Evolutionary conservation across 2,797 vertebrate genomes (phyloP).

Genomic region (Nannoperca obscura): DNA sequence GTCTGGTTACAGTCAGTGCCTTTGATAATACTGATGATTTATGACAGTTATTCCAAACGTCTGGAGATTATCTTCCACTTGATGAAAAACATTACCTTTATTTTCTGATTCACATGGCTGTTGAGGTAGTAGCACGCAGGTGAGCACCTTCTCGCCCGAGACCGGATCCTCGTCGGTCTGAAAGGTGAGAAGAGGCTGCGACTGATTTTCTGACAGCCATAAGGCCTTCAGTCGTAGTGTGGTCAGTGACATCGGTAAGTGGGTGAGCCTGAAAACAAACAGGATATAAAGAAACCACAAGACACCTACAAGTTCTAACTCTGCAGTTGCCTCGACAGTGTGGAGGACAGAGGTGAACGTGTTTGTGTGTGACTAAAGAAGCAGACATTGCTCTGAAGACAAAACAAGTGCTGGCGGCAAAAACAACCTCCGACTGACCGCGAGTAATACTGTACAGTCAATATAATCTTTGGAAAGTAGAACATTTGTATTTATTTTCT

Average conservation of each 20-base stretch:
- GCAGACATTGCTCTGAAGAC: constrained; percentile 33
- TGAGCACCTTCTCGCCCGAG: constrained; percentile 95
- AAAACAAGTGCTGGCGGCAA: constrained; percentile 35
- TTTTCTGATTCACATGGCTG: constrained; percentile 89
- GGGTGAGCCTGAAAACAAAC: constrained; percentile 83
- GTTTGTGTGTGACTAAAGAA: constrained; percentile 42
- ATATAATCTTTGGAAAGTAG: background rate
- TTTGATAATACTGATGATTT: background rate
- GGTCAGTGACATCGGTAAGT: constrained; percentile 93
- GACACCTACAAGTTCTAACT: constrained; percentile 1
- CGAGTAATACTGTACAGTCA: background rate
- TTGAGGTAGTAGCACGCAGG: constrained; percentile 97
- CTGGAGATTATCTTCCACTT: background rate
- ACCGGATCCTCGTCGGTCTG: constrained; percentile 93
- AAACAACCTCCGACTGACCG: constrained; percentile 16
- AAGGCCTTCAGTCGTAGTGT: constrained; percentile 94
- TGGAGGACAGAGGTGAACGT: constrained; percentile 6
- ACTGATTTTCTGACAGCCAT: constrained; percentile 99
- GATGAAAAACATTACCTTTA: constrained; percentile 85
- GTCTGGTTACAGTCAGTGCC: background rate
- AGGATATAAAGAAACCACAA: background rate
- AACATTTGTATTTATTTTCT: background rate
- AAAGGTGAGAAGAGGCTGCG: constrained; percentile 96
- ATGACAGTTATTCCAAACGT: constrained; percentile 1
- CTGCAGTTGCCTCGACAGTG: constrained; percentile 31